Conservation (phyloP, 1,140 invertebrate species). For the Trissolcus basalis region DNA sequence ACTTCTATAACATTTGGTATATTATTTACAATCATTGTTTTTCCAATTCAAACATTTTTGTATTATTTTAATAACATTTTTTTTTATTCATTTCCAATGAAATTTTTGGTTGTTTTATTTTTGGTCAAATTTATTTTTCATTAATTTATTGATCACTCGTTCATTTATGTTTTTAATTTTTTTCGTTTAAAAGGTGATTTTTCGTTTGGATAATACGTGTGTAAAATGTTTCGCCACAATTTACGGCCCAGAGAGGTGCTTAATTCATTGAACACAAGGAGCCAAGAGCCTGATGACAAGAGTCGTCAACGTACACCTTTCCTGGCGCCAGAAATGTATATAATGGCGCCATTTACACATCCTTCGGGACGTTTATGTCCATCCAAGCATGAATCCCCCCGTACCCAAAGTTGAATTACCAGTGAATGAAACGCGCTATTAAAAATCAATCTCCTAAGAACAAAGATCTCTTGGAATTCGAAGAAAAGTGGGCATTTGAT, state of each 20-base stretch:
- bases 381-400: slow-evolving; percentile 43
- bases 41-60: no score
- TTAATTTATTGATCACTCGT: no score
- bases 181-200: not conserved
- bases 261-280: slow-evolving; percentile 35
- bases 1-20: no score
- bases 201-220: slow-evolving; percentile 1
- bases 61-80: no score
- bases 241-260: slow-evolving; percentile 17
- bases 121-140: no score
- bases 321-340: slow-evolving; percentile 62
- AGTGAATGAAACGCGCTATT: slow-evolving; percentile 30
- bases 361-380: slow-evolving; percentile 56
- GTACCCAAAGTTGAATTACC: slow-evolving; percentile 22
- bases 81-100: no score
- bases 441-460: slow-evolving; percentile 10
- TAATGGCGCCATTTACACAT: slow-evolving; percentile 61
- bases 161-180: not conserved
- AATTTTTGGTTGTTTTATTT: no score
- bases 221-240: slow-evolving; percentile 13
- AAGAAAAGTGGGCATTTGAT: slow-evolving; percentile 32
- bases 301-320: slow-evolving; percentile 40
- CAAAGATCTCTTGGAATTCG: slow-evolving; percentile 34
- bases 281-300: slow-evolving; percentile 40
- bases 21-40: no score